phyloP scores from a whole-genome alignment of 2,797 vertebrate species.

The Lagodon rhomboides region DNA sequence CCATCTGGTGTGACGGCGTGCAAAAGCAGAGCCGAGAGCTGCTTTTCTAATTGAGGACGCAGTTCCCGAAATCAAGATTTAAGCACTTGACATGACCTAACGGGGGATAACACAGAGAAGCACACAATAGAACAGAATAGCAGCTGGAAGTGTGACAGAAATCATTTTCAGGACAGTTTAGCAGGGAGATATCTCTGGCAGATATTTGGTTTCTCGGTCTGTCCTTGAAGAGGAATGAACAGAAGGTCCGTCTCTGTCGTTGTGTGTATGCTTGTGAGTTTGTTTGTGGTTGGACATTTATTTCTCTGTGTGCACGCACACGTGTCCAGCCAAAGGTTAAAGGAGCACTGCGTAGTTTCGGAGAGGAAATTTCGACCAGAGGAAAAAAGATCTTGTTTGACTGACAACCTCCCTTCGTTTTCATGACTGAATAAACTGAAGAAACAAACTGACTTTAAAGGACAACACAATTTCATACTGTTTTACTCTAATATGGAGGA shows the following conservation, averaged over 20 bases:
- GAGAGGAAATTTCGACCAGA: too few species aligned
- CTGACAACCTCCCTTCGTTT: too few species aligned
- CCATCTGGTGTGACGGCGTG: conserved; percentile 81
- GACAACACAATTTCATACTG: too few species aligned
- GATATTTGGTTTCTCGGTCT: conserved; percentile 9
- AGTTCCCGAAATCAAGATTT: conserved; percentile 54
- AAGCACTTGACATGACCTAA: conserved; percentile 43
- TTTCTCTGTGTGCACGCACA: not conserved
- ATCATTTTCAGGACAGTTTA: conserved; percentile 19
- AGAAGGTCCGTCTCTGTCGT: conserved; percentile 19
- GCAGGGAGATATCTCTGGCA: conserved; percentile 3
- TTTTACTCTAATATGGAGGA: too few species aligned
- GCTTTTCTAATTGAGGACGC: conserved; percentile 53
- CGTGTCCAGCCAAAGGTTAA: conserved; percentile 40
- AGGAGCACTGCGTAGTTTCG: too few species aligned
- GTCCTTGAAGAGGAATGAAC: conserved; percentile 17
- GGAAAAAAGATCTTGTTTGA: too few species aligned
- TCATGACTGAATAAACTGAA: too few species aligned
- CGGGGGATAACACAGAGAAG: conserved; percentile 34
- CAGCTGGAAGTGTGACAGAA: conserved; percentile 33
- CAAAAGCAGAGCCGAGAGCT: conserved; percentile 53
- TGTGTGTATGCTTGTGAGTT: conserved; percentile 1
- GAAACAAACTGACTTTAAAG: too few species aligned
- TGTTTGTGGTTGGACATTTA: conserved; percentile 11
- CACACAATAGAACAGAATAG: conserved; percentile 14